Evolutionary conservation across 1,140 invertebrate genomes (phyloP).

Genomic region (Drosophila seguyi): DNA sequence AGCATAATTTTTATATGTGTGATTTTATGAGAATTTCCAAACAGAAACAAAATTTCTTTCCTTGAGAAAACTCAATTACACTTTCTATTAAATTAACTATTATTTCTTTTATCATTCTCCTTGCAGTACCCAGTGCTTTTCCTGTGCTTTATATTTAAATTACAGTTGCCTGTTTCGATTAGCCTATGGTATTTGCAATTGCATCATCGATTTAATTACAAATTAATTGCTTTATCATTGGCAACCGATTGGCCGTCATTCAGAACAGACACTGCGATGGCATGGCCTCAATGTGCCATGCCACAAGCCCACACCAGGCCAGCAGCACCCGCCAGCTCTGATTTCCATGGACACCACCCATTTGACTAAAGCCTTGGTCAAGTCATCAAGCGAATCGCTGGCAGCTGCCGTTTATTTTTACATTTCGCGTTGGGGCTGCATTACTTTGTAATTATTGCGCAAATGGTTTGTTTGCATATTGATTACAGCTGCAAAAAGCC

Average conservation of each 20-base stretch:
- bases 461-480: conserved; percentile 83
- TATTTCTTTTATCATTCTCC: not conserved
- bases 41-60: not conserved
- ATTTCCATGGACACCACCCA: conserved; percentile 15
- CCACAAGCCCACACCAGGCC: conserved; percentile 23
- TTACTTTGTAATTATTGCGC: conserved; percentile 82
- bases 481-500: conserved; percentile 80
- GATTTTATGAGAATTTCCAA: not conserved
- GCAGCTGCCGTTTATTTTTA: conserved; percentile 79
- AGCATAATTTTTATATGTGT: too few species aligned
- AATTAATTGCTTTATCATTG: conserved; percentile 85
- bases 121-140: not conserved
- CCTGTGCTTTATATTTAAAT: conserved; percentile 39
- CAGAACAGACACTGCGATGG: conserved; percentile 16
- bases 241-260: conserved; percentile 58
- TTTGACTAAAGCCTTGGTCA: conserved; percentile 17
- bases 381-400: conserved; percentile 67
- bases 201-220: conserved; percentile 84
- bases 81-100: not conserved
- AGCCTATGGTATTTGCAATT: conserved; percentile 67
- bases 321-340: not conserved
- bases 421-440: conserved; percentile 68
- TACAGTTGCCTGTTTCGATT: conserved; percentile 64
- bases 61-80: not conserved
- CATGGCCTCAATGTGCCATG: conserved; percentile 57